Evolutionary conservation across 2,888 invertebrate genomes (phyloP).

Genomic region (Theodoxus fluviatilis): DNA sequence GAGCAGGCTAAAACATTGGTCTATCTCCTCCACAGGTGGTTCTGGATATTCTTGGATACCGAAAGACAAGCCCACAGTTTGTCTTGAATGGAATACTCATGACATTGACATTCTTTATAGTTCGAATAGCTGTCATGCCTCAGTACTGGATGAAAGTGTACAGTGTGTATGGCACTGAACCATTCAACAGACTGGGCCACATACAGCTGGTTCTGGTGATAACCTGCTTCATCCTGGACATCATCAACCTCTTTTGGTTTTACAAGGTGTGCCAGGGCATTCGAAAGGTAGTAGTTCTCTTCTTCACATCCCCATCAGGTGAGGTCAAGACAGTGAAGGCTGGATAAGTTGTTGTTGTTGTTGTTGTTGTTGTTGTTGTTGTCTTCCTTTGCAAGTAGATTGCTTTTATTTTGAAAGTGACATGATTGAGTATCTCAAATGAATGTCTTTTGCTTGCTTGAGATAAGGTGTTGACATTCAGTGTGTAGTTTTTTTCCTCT

Average conservation of each 20-base stretch:
- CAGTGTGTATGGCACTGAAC: conserved; percentile 52
- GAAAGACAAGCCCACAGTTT: conserved; percentile 47
- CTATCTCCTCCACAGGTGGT: no score
- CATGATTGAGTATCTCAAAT: no score
- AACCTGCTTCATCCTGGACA: conserved; percentile 58
- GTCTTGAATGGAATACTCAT: conserved; percentile 61
- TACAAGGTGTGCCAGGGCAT: conserved; percentile 57
- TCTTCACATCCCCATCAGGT: conserved; percentile 7
- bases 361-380: not conserved
- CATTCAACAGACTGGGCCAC: conserved; percentile 52
- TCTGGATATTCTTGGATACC: conserved; percentile 51
- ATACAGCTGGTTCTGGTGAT: conserved; percentile 59
- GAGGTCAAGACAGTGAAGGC: conserved; percentile 17
- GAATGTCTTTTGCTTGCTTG: no score
- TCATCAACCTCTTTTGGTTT: conserved; percentile 62
- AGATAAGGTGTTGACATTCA: not conserved
- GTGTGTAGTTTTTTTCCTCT: not conserved
- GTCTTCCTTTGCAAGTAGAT: no score
- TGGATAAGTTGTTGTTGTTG: conserved; percentile 19
- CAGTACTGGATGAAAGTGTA: conserved; percentile 61
- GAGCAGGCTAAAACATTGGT: not conserved
- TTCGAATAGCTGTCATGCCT: conserved; percentile 59
- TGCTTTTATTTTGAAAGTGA: no score
- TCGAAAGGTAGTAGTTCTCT: conserved; percentile 49
- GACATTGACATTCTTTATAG: conserved; percentile 60